Base-by-base conservation (phyloP, 2,797 vertebrate genomes). In the Manis pentadactyla region DNA sequence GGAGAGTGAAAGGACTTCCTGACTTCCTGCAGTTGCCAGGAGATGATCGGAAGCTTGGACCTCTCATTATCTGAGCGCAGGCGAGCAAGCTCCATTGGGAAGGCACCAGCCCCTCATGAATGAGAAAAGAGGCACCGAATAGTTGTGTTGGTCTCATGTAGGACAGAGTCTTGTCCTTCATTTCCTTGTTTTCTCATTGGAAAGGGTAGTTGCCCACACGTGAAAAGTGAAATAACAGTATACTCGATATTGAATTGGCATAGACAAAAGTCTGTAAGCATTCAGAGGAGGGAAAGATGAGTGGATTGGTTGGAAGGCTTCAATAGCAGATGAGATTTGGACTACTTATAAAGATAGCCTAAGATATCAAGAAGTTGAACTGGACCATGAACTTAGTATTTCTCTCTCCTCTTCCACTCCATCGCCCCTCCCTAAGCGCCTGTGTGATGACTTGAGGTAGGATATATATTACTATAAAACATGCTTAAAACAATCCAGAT, bases 171-270 rank as follows among this genome's bases (percentile, higher is more conserved):
- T 69, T 74, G 31, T 31, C 23, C 66, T 78, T 84, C 25, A n/a
- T 42, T 94, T 86, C 21, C 25, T 81, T 87, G 59, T 75, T 14
- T 61, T 90, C 39, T 93, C 37, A 68, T 87, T 64, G 19, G 90
- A 85, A 96, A 93, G 61, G 46, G 11, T 19, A 90, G 25, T 77
- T 63, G 95, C 78, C 78, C 25, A 78, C 39, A 73, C 55, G 57
- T 13, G 17, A 84, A 93, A 92, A 87, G 29, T 71, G 55, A 93
- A 84, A 86, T 57, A 66, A 46, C 73, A 90, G 25, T 83, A 27
- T 37, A 68, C 11, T 81, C 31, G 64, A 66, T 64, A 74, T 27
- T 63, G 49, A 79, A 31, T 69, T 90, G 66, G 51, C 71, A 23
- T 3, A 91, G 57, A 63, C 61, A 78, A 55, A 71, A 75, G 34